These are phyloP conservation scores for Sorex maritimensis DNA, from an alignment of 2,797 vertebrate species.

Conservation along the genomic window DNA sequence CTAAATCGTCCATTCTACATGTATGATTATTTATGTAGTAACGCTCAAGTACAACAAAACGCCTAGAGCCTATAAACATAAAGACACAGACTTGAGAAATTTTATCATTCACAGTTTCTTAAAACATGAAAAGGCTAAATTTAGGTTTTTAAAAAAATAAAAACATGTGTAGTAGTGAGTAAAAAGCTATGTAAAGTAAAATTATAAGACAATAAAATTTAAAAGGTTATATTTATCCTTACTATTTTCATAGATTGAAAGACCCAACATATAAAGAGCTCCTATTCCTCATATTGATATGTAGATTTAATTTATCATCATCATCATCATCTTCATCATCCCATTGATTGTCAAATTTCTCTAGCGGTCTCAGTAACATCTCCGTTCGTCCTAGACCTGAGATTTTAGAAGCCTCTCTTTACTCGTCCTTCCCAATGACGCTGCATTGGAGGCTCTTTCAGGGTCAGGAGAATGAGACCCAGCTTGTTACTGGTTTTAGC, in stretches of 20 bases:
- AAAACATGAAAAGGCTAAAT: neutral
- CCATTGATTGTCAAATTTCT: no score
- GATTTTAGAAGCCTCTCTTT: no score
- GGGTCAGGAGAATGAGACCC: no score
- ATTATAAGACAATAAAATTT: neutral
- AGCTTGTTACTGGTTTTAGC: no score
- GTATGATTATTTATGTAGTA: neutral
- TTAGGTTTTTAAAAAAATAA: neutral
- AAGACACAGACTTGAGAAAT: neutral
- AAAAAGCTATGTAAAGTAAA: slow-evolving; percentile 13
- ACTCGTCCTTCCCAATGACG: no score
- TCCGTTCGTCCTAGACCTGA: no score
- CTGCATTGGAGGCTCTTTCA: no score
- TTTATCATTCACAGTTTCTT: neutral
- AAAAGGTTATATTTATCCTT: neutral
- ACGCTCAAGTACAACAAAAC: neutral
- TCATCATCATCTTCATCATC: no score
- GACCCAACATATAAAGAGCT: neutral
- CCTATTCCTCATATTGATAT: neutral
- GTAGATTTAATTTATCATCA: neutral
- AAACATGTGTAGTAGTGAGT: neutral
- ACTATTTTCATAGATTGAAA: neutral
- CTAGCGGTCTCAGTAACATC: no score
- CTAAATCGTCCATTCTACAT: neutral
- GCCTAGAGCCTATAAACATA: no score